phyloP scores from a whole-genome alignment of 2,888 invertebrate species.

The Orgyia antiqua region DNA sequence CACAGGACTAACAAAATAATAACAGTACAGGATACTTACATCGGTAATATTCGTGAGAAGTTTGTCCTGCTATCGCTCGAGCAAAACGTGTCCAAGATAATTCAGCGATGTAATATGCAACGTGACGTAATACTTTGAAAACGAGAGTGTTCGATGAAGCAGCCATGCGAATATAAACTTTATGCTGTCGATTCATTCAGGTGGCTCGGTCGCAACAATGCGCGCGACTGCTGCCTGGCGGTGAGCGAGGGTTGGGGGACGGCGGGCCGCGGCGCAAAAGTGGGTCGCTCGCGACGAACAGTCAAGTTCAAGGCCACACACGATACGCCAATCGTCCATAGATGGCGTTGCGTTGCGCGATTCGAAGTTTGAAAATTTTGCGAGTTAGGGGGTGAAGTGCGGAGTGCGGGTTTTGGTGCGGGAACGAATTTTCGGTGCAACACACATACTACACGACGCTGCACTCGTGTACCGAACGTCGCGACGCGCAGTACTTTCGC shows the following conservation, averaged over 20 bases:
- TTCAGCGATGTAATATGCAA: slow-evolving; percentile 43
- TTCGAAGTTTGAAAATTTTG: slow-evolving; percentile 64
- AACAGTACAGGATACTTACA: slow-evolving; percentile 15
- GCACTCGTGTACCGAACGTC: slow-evolving; percentile 73
- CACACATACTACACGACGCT: slow-evolving; percentile 68
- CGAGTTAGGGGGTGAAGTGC: slow-evolving; percentile 56
- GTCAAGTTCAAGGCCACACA: slow-evolving; percentile 76
- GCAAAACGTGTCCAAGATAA: slow-evolving; percentile 38
- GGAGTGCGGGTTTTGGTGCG: slow-evolving; percentile 54
- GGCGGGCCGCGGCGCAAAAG: slow-evolving; percentile 43
- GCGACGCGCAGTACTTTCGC: slow-evolving; percentile 70
- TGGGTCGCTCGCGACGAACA: slow-evolving; percentile 67
- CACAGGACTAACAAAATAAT: slow-evolving; percentile 5
- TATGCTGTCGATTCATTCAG: slow-evolving; percentile 60
- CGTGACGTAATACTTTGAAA: slow-evolving; percentile 59
- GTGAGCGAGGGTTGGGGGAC: slow-evolving; percentile 26
- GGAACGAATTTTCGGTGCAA: slow-evolving; percentile 73
- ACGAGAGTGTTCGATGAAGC: slow-evolving; percentile 46
- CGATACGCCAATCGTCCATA: slow-evolving; percentile 53
- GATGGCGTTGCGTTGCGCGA: slow-evolving; percentile 72
- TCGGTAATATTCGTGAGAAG: slow-evolving; percentile 20
- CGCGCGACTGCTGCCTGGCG: slow-evolving; percentile 40
- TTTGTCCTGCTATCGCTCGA: slow-evolving; percentile 24
- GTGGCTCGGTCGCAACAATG: slow-evolving; percentile 57
- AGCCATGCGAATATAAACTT: slow-evolving; percentile 52